Base-by-base conservation (phyloP, 2,113 vertebrate species). In the Peromyscus californicus region DNA sequence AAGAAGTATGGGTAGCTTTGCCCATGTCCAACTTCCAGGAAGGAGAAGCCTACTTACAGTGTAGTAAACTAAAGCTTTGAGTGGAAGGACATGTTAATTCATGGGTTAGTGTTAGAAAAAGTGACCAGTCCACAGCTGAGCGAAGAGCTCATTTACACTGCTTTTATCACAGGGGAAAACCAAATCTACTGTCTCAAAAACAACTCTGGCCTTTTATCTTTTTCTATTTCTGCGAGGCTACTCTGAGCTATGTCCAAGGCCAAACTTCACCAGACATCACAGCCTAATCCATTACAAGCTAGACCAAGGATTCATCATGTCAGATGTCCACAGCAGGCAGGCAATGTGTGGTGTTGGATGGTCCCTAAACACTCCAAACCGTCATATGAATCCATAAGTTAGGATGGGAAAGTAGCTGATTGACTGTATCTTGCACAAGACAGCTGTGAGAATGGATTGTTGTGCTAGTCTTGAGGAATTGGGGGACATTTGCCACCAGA, bases 81-180 rank as follows among this genome's bases (percentile, higher is more conserved):
- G 4, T 21, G 9, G n/a, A 12, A 51, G 33, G 22, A 26, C 0
- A 16, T 36, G 65, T 13, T 36, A 61, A 57, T 59, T 65, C 39
- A 36, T 21, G 10, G 21, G 69, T n/a, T 79, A 33, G 11, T 48
- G 42, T 13, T 2, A 51, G 79, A 70, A 86, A 74, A 74, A 6
- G 7, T 8, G 57, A 24, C 15, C 69, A 76, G 2, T 19, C 8
- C 57, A 51, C 0, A 29, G 9, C 61, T 59, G 26, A 59, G 19
- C 67, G 7, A 2, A 31, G 9, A 13, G 10, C 17, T 15, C 1
- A 9, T 9, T 21, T 11, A 39, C 5, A 8, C 39, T 51, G 17
- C 26, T 36, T 61, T 0, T 17, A 42, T n/a, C 39, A 26, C 12
- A 0, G 12, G 4, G 29, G 11, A 26, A 21, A 19, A 24, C 88